Evolutionary conservation across 1,140 invertebrate species (phyloP).

Genomic region (Popillia japonica): DNA sequence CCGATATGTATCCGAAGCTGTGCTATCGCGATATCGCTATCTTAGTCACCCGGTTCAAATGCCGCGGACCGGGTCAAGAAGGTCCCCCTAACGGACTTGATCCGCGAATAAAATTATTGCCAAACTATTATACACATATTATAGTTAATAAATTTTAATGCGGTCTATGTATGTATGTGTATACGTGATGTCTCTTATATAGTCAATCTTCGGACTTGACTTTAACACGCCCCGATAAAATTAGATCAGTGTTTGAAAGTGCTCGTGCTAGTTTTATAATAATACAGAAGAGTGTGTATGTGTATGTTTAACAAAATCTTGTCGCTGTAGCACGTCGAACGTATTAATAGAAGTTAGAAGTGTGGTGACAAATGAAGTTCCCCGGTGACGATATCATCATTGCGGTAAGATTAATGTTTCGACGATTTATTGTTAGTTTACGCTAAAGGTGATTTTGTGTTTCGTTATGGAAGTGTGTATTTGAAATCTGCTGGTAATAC

Average conservation of each 20-base stretch:
- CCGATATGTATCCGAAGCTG: too few relatives aligned
- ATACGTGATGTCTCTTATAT: not conserved
- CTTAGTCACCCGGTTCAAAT: conserved; percentile 6
- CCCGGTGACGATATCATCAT: not conserved
- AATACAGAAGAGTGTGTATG: not conserved
- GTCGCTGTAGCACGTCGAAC: not conserved
- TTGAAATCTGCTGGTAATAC: too few relatives aligned
- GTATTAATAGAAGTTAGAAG: not conserved
- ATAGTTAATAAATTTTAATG: not conserved
- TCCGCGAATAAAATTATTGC: conserved; percentile 1
- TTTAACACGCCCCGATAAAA: not conserved
- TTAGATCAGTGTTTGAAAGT: not conserved
- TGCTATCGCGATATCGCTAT: not conserved
- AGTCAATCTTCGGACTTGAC: not conserved
- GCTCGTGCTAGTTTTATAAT: not conserved
- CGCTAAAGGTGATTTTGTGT: too few relatives aligned
- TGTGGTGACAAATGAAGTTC: not conserved
- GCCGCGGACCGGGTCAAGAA: not conserved
- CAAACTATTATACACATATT: not conserved
- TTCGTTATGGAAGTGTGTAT: too few relatives aligned
- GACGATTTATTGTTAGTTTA: too few relatives aligned
- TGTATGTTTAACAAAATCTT: not conserved
- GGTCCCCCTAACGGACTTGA: not conserved
- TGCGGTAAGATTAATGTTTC: conserved; percentile 4
- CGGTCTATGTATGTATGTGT: not conserved